These are phyloP conservation scores for Myanophis thanlyinensis DNA, from an alignment of 2,113 vertebrate species.

Conservation along the genomic window DNA sequence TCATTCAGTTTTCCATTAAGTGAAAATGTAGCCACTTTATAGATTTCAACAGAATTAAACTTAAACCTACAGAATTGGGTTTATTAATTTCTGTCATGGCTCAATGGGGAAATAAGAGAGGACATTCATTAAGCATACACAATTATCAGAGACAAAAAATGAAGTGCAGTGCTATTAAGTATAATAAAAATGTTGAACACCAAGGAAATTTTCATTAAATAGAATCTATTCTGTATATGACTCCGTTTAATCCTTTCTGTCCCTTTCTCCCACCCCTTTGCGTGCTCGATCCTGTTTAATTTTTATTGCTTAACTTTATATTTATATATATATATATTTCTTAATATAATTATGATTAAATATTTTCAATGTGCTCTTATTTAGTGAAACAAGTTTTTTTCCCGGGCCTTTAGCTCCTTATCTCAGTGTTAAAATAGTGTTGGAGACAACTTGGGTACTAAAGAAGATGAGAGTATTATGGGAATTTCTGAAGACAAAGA, in stretches of 20 bases:
- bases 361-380: slow-evolving; percentile 68
- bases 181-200: slow-evolving; percentile 87
- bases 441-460: slow-evolving; percentile 56
- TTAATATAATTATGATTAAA: slow-evolving; percentile 84
- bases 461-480: slow-evolving; percentile 61
- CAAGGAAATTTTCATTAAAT: slow-evolving; percentile 87
- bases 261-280: slow-evolving; percentile 55
- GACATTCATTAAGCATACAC: slow-evolving; percentile 81
- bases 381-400: slow-evolving; percentile 52
- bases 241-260: slow-evolving; percentile 84
- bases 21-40: slow-evolving; percentile 84
- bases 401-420: slow-evolving; percentile 26
- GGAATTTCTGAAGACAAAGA: slow-evolving; percentile 33
- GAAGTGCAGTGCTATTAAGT: slow-evolving; percentile 81
- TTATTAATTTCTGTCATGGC: slow-evolving; percentile 86
- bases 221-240: slow-evolving; percentile 83
- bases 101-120: slow-evolving; percentile 81
- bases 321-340: slow-evolving; percentile 80
- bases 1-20: slow-evolving; percentile 74
- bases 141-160: slow-evolving; percentile 86
- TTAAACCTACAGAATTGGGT: slow-evolving; percentile 86
- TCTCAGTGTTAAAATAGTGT: slow-evolving; percentile 53
- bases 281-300: slow-evolving; percentile 76
- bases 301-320: slow-evolving; percentile 80
- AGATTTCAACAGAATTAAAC: slow-evolving; percentile 86